Conservation (phyloP, 2,113 vertebrate species). For the Neolamprologus toae region DNA sequence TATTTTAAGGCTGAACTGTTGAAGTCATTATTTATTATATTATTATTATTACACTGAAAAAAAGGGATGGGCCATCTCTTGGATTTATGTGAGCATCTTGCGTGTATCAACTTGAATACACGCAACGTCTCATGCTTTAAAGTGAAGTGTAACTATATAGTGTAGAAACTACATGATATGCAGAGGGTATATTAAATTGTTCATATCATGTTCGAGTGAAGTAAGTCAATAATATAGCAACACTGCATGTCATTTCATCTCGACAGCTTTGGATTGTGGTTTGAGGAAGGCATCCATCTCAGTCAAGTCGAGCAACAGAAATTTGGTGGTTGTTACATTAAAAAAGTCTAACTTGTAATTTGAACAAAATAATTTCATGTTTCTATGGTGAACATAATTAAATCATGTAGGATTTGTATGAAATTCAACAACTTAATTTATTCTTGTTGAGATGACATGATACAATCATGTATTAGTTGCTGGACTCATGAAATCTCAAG, state of each 20-base stretch:
- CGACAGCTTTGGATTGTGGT: not conserved
- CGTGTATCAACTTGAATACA: not conserved
- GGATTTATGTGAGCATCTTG: not conserved
- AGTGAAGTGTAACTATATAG: not conserved
- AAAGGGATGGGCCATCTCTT: not conserved
- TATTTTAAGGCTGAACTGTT: not conserved
- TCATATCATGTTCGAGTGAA: not conserved
- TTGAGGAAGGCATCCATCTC: not conserved
- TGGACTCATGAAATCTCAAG: not conserved
- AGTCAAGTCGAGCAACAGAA: not conserved
- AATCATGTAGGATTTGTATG: not conserved
- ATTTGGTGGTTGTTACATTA: not conserved
- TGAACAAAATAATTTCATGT: not conserved
- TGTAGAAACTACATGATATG: not conserved
- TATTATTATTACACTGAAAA: not conserved
- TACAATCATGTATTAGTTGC: not conserved
- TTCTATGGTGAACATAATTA: not conserved
- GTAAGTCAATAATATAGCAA: not conserved
- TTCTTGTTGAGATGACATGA: not conserved
- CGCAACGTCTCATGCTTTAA: not conserved
- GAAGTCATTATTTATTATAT: not conserved
- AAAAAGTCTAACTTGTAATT: not conserved
- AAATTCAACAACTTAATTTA: not conserved
- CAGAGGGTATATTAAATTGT: not conserved
- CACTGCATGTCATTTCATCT: not conserved